Evolutionary conservation across 2,888 invertebrate genomes (phyloP).

Genomic region (Eupithecia insigniata): DNA sequence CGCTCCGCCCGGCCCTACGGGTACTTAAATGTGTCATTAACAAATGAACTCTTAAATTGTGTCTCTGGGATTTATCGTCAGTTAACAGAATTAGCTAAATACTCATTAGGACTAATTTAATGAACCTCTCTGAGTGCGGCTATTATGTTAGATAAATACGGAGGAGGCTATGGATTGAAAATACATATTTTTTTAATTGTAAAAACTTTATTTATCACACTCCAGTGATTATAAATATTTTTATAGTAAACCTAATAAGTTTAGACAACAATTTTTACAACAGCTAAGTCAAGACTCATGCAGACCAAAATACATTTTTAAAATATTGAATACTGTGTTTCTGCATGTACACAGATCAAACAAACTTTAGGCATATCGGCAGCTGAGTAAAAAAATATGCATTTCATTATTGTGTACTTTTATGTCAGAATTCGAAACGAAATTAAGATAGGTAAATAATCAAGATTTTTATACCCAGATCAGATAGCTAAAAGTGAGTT

Average conservation of each 20-base stretch:
- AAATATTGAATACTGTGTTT: constrained; percentile 40
- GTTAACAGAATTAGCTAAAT: too few relatives aligned
- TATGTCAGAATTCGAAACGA: constrained; percentile 10
- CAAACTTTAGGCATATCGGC: constrained; percentile 39
- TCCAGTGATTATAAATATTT: constrained; percentile 69
- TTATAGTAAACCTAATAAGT: constrained; percentile 55
- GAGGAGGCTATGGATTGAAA: constrained; percentile 67
- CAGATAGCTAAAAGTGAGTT: constrained; percentile 42
- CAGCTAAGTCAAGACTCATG: constrained; percentile 44
- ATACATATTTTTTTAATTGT: constrained; percentile 68
- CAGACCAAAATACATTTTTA: constrained; percentile 45
- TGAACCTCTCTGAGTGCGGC: too few relatives aligned
- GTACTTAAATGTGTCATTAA: too few relatives aligned
- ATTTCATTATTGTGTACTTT: constrained; percentile 26
- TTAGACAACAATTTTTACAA: constrained; percentile 48
- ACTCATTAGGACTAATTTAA: too few relatives aligned
- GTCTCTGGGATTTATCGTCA: too few relatives aligned
- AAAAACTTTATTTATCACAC: constrained; percentile 75
- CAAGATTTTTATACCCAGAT: constrained; percentile 38
- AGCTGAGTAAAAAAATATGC: constrained; percentile 44
- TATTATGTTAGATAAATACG: constrained; percentile 36
- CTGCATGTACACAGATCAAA: constrained; percentile 42
- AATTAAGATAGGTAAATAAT: constrained; percentile 5
- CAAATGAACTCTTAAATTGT: too few relatives aligned
- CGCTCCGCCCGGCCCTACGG: too few relatives aligned